A percentile compares a stretch with the other conserved stretches of the same genome.
phyloP scores from a whole-genome alignment of 1,140 invertebrate species.

The Laupala kohalensis region DNA sequence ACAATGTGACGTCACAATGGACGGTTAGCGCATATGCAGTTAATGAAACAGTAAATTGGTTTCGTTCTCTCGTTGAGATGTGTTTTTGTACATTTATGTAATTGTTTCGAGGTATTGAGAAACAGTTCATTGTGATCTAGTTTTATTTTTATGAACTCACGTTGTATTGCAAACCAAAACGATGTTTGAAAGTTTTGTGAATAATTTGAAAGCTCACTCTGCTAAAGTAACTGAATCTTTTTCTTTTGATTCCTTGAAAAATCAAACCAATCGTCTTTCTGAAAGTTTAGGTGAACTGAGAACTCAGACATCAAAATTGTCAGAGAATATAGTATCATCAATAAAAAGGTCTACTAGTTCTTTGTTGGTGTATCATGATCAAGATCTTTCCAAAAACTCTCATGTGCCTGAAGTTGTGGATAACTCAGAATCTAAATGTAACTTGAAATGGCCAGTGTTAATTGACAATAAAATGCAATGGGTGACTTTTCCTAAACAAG shows the following conservation, averaged over 20 bases:
- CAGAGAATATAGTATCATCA: constrained; percentile 4
- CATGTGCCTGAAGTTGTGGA: not conserved
- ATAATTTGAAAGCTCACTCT: constrained; percentile 31
- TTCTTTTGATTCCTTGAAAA: constrained; percentile 30
- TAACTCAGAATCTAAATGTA: constrained; percentile 15
- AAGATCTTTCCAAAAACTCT: not conserved
- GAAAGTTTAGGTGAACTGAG: constrained; percentile 12
- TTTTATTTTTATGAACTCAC: too few relatives aligned
- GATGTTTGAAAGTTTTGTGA: constrained; percentile 39
- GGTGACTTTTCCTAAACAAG: constrained; percentile 23
- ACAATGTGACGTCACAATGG: not conserved
- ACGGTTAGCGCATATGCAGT: not conserved
- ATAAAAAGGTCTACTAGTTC: constrained; percentile 5
- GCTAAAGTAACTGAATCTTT: constrained; percentile 28
- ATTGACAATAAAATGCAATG: constrained; percentile 31
- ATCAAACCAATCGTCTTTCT: constrained; percentile 18
- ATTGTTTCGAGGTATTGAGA: too few relatives aligned
- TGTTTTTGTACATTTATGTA: not conserved
- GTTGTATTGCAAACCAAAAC: too few relatives aligned
- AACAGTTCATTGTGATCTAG: too few relatives aligned
- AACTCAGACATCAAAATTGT: constrained; percentile 7
- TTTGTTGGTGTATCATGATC: not conserved
- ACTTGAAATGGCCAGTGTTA: constrained; percentile 27
- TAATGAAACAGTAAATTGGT: not conserved
- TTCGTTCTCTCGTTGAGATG: too few relatives aligned